Evolutionary conservation across 2,113 vertebrate species (phyloP).

Genomic region (Pagrus major): DNA sequence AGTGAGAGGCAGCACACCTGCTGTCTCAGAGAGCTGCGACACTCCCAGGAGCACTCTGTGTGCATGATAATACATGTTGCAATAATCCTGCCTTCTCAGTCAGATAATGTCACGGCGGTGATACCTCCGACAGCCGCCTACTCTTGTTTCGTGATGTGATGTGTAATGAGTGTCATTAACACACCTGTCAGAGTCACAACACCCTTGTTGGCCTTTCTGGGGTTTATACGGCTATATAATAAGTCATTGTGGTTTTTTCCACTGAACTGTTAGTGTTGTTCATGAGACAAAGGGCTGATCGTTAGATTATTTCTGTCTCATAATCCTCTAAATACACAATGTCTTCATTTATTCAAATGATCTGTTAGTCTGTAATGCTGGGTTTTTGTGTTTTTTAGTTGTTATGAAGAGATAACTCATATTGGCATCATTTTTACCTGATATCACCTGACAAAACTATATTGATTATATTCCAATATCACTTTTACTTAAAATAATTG

Average conservation of each 20-base stretch:
- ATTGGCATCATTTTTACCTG: neutral
- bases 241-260: neutral
- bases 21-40: slow-evolving; percentile 14
- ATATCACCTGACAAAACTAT: neutral
- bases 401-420: neutral
- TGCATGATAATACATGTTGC: slow-evolving; percentile 13
- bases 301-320: neutral
- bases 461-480: neutral
- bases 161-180: neutral
- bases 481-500: neutral
- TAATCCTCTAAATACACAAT: too few species aligned
- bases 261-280: neutral
- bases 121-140: neutral
- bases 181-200: neutral
- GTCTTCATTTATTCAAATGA: neutral
- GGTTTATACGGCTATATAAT: neutral
- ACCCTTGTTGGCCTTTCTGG: neutral
- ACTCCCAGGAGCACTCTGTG: slow-evolving; percentile 33
- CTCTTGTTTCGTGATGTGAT: neutral
- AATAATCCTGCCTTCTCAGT: slow-evolving; percentile 26
- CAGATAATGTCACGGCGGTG: slow-evolving; percentile 9
- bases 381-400: neutral
- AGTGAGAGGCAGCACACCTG: slow-evolving; percentile 52
- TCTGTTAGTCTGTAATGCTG: neutral
- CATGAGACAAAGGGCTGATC: neutral